Percentiles rank a stretch among this genome's conserved stretches.
phyloP scores from a whole-genome alignment of 1,140 invertebrate genomes.

The Pseudomyrmex gracilis region DNA sequence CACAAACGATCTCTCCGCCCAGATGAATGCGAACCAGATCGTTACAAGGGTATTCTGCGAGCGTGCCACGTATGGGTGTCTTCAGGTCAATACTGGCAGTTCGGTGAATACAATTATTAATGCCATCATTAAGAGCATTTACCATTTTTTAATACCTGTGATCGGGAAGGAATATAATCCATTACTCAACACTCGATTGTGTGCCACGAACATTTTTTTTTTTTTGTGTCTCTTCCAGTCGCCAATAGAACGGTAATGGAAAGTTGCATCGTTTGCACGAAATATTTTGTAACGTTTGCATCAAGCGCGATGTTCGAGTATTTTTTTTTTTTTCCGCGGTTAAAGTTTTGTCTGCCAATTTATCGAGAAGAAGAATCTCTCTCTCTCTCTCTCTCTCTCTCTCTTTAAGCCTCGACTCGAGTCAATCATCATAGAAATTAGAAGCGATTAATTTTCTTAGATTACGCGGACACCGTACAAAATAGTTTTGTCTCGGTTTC shows the following conservation, averaged over 20 bases:
- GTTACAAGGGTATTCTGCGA: conserved; percentile 78
- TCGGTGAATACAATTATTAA: conserved; percentile 79
- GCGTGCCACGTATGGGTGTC: conserved; percentile 73
- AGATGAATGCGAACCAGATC: conserved; percentile 75
- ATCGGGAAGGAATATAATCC: conserved; percentile 78
- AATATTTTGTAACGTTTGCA: conserved; percentile 5
- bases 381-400: too few species aligned
- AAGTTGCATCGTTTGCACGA: background rate
- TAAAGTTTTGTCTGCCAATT: background rate
- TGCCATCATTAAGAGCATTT: conserved; percentile 79
- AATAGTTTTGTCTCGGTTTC: background rate
- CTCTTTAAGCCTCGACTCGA: background rate
- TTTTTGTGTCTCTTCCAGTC: conserved; percentile 7
- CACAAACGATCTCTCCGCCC: conserved; percentile 74
- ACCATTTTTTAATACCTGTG: conserved; percentile 75
- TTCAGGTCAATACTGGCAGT: conserved; percentile 73
- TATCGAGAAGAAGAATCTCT: background rate
- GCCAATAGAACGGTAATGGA: conserved; percentile 38
- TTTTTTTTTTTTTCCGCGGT: background rate
- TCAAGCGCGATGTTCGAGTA: conserved; percentile 8
- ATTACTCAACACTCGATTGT: conserved; percentile 55
- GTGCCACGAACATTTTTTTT: background rate
- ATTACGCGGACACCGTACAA: background rate
- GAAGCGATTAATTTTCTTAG: background rate
- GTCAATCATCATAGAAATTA: background rate